Percentiles rank a stretch among this genome's conserved stretches.
phyloP scores from a whole-genome alignment of 2,888 invertebrate genomes.

The Tetranychus piercei region DNA sequence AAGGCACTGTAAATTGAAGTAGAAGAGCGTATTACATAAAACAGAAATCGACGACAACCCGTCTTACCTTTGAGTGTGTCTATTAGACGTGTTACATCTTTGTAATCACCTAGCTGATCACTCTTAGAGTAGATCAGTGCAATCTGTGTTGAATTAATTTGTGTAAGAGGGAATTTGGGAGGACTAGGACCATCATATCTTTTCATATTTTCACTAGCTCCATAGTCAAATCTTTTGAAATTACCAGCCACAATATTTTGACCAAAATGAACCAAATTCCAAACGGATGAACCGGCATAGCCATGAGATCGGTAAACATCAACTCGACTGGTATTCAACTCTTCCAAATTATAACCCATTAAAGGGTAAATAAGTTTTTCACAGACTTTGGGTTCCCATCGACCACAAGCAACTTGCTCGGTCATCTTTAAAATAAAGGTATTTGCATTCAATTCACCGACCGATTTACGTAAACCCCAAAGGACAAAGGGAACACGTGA shows the following conservation, averaged over 20 bases:
- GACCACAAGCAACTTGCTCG: not conserved
- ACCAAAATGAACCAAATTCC: slow-evolving; percentile 10
- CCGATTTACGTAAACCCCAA: not conserved
- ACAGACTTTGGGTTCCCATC: not conserved
- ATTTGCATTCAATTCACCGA: not conserved
- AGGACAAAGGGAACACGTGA: not conserved
- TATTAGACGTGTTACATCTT: not conserved
- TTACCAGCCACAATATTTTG: not conserved
- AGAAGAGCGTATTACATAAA: not conserved
- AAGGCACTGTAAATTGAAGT: not conserved
- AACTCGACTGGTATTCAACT: not conserved
- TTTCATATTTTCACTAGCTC: not conserved
- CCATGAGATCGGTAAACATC: not conserved
- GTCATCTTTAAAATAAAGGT: not conserved
- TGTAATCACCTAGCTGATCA: not conserved
- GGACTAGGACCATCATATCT: not conserved
- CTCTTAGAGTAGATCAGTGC: not conserved
- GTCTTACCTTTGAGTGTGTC: not conserved
- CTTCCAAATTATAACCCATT: not conserved
- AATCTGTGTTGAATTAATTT: not conserved
- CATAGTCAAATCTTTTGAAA: slow-evolving; percentile 8
- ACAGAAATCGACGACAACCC: not conserved
- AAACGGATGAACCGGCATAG: not conserved
- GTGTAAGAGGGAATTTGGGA: not conserved
- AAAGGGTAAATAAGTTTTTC: not conserved